Evolutionary conservation across 2,797 vertebrate genomes (phyloP).

Genomic region (Chrysocyon brachyurus): DNA sequence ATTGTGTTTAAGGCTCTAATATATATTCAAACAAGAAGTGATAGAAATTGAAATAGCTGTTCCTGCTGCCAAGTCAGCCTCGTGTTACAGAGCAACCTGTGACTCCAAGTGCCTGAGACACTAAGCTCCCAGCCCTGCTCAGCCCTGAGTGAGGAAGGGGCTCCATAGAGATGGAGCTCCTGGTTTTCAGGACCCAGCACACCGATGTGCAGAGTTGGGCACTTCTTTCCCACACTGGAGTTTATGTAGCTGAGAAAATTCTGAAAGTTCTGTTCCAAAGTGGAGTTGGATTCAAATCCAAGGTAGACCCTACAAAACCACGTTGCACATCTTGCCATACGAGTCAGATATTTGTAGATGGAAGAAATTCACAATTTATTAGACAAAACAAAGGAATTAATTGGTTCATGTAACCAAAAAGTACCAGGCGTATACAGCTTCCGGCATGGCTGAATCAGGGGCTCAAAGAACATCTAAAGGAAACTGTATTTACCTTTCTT

Average conservation of each 20-base stretch:
- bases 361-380: background rate
- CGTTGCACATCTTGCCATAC: background rate
- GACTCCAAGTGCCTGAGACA: background rate
- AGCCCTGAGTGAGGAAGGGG: too few relatives aligned
- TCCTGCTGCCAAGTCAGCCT: background rate
- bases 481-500: background rate
- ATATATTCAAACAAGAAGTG: background rate
- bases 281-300: conserved; percentile 6
- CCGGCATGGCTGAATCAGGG: background rate
- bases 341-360: background rate
- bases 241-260: background rate
- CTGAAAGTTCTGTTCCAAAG: conserved; percentile 7
- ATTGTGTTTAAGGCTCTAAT: background rate
- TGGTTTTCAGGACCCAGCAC: background rate
- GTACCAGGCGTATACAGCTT: background rate
- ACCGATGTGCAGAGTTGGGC: background rate
- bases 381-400: background rate
- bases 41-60: background rate
- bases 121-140: background rate
- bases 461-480: background rate
- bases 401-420: background rate
- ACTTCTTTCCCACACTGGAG: background rate
- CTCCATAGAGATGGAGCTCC: background rate
- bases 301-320: background rate
- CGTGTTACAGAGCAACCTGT: fast-evolving